Conservation (phyloP, 92 coral and sea anemone genomes). For the Anthopleura xanthogrammica region DNA sequence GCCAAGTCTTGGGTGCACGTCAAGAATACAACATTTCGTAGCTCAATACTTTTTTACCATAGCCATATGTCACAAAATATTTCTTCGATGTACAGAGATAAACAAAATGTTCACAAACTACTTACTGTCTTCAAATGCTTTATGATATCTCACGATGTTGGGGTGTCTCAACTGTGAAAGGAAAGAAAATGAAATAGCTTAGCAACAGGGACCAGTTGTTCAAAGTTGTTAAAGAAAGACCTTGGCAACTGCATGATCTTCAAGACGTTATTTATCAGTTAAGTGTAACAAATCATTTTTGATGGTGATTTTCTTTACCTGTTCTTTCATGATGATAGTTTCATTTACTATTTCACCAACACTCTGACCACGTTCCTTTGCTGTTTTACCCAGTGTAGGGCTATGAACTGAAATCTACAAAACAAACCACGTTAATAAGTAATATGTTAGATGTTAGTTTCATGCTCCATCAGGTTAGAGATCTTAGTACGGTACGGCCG, state of each 20-base stretch:
- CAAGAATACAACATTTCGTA: neutral
- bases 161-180: constrained; percentile 82
- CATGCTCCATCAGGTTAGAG: neutral
- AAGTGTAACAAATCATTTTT: too few relatives aligned
- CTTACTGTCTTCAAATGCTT: constrained; percentile 98
- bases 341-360: constrained; percentile 91
- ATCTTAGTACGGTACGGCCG: neutral
- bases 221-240: too few relatives aligned
- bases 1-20: too few relatives aligned
- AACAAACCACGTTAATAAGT: neutral
- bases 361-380: constrained; percentile 92
- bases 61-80: too few relatives aligned
- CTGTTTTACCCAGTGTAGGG: constrained; percentile 92
- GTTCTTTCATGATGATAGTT: constrained; percentile 92
- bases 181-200: too few relatives aligned
- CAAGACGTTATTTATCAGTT: too few relatives aligned
- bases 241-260: too few relatives aligned
- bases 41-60: too few relatives aligned
- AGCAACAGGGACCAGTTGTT: too few relatives aligned
- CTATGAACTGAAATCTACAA: constrained; percentile 73
- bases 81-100: too few relatives aligned
- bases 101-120: neutral
- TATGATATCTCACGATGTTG: constrained; percentile 89
- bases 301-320: constrained; percentile 41
- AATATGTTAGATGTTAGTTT: neutral